phyloP scores from a whole-genome alignment of 2,113 vertebrate genomes.

The Cyprinodon variegatus region DNA sequence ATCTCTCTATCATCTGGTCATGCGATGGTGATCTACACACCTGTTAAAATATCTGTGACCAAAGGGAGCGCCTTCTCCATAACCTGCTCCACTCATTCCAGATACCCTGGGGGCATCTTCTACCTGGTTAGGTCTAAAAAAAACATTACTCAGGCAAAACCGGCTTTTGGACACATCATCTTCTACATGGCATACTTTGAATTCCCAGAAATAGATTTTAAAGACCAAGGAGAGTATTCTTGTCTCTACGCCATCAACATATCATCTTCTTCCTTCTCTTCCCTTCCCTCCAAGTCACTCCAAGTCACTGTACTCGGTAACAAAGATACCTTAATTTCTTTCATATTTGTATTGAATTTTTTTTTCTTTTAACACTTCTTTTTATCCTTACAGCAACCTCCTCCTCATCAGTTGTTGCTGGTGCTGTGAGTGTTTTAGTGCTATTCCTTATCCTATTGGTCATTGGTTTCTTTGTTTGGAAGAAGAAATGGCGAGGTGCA shows the following conservation, averaged over 20 bases:
- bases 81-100: constrained; percentile 59
- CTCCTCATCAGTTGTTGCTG: constrained; percentile 30
- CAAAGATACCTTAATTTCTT: background rate
- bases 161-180: constrained; percentile 41
- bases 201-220: constrained; percentile 39
- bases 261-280: constrained; percentile 45
- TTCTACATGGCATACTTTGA: constrained; percentile 64
- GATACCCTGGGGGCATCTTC: constrained; percentile 55
- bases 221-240: constrained; percentile 54
- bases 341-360: background rate
- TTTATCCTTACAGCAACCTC: constrained; percentile 32
- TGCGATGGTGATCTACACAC: constrained; percentile 62
- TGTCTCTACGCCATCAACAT: constrained; percentile 64
- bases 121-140: constrained; percentile 38
- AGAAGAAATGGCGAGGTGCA: constrained; percentile 30
- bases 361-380: background rate
- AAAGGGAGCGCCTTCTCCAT: constrained; percentile 59
- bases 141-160: constrained; percentile 2
- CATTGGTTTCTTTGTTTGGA: constrained; percentile 58
- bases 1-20: constrained; percentile 61
- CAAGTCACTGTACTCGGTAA: constrained; percentile 57
- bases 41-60: constrained; percentile 49
- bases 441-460: constrained; percentile 42
- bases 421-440: constrained; percentile 36
- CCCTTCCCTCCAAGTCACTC: constrained; percentile 58